Evolutionary conservation across 2,113 vertebrate species (phyloP).

Genomic region (Artemisiospiza belli): DNA sequence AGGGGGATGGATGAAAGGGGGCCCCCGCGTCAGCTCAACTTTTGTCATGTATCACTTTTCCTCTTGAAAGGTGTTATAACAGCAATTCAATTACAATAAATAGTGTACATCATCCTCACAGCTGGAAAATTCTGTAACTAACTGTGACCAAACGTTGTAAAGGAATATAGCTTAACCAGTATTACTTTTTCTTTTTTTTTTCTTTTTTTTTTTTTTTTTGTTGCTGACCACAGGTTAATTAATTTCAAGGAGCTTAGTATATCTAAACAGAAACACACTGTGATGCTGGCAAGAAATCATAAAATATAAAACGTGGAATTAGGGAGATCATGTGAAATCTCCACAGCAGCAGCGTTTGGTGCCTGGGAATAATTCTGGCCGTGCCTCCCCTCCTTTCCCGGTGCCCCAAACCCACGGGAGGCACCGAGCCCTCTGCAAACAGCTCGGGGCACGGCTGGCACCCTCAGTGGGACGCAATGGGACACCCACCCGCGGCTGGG

Average conservation of each 20-base stretch:
- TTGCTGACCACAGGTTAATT: slow-evolving; percentile 74
- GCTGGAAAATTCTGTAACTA: slow-evolving; percentile 74
- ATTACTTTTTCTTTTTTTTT: neutral
- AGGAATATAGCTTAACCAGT: slow-evolving; percentile 57
- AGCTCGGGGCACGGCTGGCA: neutral
- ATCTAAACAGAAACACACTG: slow-evolving; percentile 74
- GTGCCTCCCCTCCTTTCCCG: no score
- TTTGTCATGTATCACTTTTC: slow-evolving; percentile 64
- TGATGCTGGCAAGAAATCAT: slow-evolving; percentile 66
- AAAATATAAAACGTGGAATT: slow-evolving; percentile 41
- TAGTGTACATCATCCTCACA: slow-evolving; percentile 63
- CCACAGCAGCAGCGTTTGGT: neutral
- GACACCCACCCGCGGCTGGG: neutral
- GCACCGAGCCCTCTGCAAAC: neutral
- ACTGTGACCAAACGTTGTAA: slow-evolving; percentile 64
- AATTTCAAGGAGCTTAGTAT: slow-evolving; percentile 73
- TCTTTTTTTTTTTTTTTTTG: neutral
- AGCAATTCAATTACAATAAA: slow-evolving; percentile 80
- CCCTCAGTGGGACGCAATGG: neutral
- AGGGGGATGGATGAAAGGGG: neutral
- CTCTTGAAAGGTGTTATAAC: slow-evolving; percentile 77
- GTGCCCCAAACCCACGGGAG: neutral
- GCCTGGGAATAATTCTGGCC: neutral
- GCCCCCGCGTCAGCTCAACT: neutral
- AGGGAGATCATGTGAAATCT: slow-evolving; percentile 46